Percentiles rank a stretch among this genome's conserved stretches.
These are phyloP conservation scores for Luidia sarsii DNA, from an alignment of 53 echinoderm and acorn worm genomes.

Conservation along the genomic window DNA sequence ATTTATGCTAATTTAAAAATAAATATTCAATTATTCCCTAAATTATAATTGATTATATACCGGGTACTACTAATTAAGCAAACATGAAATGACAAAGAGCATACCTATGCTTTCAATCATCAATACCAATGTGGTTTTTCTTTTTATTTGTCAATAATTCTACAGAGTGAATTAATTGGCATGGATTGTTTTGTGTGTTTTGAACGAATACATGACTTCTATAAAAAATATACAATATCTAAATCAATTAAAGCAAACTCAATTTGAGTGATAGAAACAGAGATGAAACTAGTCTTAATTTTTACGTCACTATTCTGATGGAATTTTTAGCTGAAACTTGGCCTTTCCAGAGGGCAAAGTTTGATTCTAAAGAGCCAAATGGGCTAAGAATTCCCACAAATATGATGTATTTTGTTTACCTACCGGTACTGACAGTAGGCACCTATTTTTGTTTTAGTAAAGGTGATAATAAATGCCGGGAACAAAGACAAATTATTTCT, in stretches of 20 bases:
- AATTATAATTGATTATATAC: too few species aligned
- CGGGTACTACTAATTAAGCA: too few species aligned
- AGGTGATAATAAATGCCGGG: too few species aligned
- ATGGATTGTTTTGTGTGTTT: background rate
- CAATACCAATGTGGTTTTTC: too few species aligned
- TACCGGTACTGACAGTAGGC: too few species aligned
- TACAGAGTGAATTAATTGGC: conserved; percentile 13
- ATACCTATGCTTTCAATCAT: too few species aligned
- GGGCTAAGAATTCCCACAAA: background rate
- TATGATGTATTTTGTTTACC: background rate
- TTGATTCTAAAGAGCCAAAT: background rate
- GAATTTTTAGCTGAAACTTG: background rate
- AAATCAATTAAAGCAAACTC: conserved; percentile 8
- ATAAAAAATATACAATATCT: conserved; percentile 42
- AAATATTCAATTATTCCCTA: too few species aligned
- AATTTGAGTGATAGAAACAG: background rate
- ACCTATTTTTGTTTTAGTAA: too few species aligned
- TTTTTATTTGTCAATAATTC: conserved; percentile 32
- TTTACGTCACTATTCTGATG: background rate
- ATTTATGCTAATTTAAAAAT: too few species aligned
- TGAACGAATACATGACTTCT: conserved; percentile 6
- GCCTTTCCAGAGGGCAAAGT: too few species aligned
- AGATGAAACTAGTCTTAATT: background rate
- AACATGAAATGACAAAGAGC: too few species aligned
- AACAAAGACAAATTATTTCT: too few species aligned